phyloP scores from a whole-genome alignment of 2,888 invertebrate genomes.

The Apodemia duryi region DNA sequence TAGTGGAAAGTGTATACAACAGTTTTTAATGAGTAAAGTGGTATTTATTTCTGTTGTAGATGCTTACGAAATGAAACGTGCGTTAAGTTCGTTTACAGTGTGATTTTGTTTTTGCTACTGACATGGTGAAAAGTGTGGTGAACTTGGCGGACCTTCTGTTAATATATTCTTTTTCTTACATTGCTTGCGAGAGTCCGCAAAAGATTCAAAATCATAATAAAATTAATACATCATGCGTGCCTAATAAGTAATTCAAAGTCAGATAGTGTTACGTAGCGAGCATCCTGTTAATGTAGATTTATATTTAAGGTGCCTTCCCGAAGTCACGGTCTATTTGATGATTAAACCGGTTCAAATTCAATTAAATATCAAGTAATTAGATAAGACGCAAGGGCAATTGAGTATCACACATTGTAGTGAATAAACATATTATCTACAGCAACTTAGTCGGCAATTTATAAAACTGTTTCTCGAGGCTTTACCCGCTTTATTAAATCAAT shows the following conservation, averaged over 20 bases:
- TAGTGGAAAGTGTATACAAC: no score
- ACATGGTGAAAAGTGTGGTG: no score
- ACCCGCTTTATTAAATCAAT: no score
- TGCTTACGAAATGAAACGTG: no score
- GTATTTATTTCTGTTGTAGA: no score
- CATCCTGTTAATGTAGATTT: neutral
- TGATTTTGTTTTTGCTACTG: no score
- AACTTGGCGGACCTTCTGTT: no score
- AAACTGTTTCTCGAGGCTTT: neutral
- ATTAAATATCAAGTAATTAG: neutral
- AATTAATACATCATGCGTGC: neutral
- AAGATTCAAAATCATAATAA: no score
- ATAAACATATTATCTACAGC: neutral
- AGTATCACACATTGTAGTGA: neutral
- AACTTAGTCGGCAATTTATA: neutral
- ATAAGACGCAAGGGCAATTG: neutral
- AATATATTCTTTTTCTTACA: no score
- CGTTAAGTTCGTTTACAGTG: no score
- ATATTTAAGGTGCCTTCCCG: neutral
- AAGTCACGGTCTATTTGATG: slow-evolving; percentile 2
- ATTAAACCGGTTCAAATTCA: neutral
- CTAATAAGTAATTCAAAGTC: neutral
- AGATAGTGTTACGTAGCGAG: neutral
- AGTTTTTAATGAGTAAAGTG: no score
- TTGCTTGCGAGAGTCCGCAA: no score